phyloP scores from a whole-genome alignment of 2,113 vertebrate genomes.

The Mastomys coucha region DNA sequence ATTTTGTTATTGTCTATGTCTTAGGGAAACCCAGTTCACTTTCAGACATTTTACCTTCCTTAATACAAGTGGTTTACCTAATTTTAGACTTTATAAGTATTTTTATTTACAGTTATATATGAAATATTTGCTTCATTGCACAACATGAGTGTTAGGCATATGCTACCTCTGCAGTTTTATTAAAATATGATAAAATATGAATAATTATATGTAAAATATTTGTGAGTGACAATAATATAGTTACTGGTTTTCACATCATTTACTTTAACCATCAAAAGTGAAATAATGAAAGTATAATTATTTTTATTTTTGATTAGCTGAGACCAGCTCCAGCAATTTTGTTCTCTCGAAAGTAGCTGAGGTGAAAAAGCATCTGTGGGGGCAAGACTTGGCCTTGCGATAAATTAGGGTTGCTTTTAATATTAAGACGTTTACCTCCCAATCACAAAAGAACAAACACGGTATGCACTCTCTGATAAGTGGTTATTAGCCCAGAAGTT shows the following conservation, averaged over 20 bases:
- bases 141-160: not conserved
- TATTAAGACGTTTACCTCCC: no score
- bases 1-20: not conserved
- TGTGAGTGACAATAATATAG: not conserved
- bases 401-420: no score
- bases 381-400: no score
- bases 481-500: no score
- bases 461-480: no score
- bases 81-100: not conserved
- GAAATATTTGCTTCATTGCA: not conserved
- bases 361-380: no score
- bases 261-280: not conserved
- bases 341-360: no score
- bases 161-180: not conserved
- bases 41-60: not conserved
- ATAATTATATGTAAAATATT: not conserved
- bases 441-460: no score
- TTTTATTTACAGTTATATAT: not conserved
- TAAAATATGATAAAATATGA: not conserved
- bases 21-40: not conserved
- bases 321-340: no score
- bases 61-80: not conserved
- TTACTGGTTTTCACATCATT: not conserved
- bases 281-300: not conserved
- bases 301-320: not conserved